A percentile compares a stretch with the other conserved stretches of the same genome.
These are phyloP conservation scores for Alloplasta piceator DNA, from an alignment of 2,888 invertebrate genomes.

Conservation along the genomic window DNA sequence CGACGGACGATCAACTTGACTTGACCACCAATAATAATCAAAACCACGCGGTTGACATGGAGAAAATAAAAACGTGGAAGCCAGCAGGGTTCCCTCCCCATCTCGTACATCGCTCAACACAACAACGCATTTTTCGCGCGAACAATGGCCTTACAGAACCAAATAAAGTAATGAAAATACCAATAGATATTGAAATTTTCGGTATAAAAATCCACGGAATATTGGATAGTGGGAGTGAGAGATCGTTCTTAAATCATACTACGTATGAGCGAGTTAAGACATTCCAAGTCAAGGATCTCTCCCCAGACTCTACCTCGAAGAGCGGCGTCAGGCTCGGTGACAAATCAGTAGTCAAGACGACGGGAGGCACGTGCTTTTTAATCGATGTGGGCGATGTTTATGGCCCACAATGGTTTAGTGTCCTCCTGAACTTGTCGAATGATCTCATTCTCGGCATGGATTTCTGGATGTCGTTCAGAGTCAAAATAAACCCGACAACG, in stretches of 20 bases:
- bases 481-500: constrained; percentile 30
- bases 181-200: constrained; percentile 39
- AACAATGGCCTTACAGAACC: constrained; percentile 26
- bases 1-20: no score
- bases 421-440: constrained; percentile 37
- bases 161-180: constrained; percentile 16
- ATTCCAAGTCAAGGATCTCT: constrained; percentile 19
- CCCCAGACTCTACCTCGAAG: constrained; percentile 25
- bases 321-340: constrained; percentile 39
- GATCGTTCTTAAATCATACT: constrained; percentile 10
- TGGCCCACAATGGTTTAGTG: constrained; percentile 59
- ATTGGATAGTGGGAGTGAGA: constrained; percentile 46
- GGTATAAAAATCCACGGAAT: constrained; percentile 40
- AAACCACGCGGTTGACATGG: no score
- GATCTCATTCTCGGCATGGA: constrained; percentile 57
- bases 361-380: constrained; percentile 41
- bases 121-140: no score
- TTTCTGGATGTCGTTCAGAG: constrained; percentile 53
- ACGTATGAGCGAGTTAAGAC: constrained; percentile 18
- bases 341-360: constrained; percentile 18
- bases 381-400: constrained; percentile 48
- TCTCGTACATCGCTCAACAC: no score
- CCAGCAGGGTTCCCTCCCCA: no score
- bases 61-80: no score
- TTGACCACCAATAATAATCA: no score